Evolutionary conservation across 1,140 invertebrate species (phyloP).

Genomic region (Lordiphosa clarofinis): DNA sequence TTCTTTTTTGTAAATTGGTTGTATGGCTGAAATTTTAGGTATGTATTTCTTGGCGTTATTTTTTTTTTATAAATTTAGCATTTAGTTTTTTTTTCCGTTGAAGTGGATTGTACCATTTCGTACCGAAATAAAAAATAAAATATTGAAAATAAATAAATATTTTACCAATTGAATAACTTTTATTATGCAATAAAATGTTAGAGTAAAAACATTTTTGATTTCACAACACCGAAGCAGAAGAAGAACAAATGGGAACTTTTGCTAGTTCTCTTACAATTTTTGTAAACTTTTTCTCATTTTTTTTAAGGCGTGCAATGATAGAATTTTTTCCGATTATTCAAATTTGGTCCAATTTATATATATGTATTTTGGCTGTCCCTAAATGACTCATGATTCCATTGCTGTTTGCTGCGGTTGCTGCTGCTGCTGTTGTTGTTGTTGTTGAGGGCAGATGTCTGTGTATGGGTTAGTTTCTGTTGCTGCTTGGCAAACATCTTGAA

Average conservation of each 20-base stretch:
- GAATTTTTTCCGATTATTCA: slow-evolving; percentile 9
- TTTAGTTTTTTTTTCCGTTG: too few species aligned
- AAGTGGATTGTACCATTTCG: too few species aligned
- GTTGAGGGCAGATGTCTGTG: slow-evolving; percentile 35
- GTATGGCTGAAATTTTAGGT: too few species aligned
- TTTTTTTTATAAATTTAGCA: too few species aligned
- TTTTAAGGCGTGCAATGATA: slow-evolving; percentile 24
- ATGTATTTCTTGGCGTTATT: too few species aligned
- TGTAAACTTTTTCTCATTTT: slow-evolving; percentile 27
- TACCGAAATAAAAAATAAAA: too few species aligned
- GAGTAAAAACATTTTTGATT: too few species aligned
- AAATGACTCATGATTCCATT: slow-evolving; percentile 53
- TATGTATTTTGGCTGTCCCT: slow-evolving; percentile 6
- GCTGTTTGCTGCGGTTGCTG: slow-evolving; percentile 28
- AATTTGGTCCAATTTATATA: slow-evolving; percentile 8
- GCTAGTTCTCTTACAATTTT: slow-evolving; percentile 49
- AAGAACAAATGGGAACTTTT: slow-evolving; percentile 22
- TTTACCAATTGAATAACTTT: too few species aligned
- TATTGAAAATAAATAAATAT: too few species aligned
- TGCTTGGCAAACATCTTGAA: slow-evolving; percentile 76
- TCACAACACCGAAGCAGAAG: too few species aligned
- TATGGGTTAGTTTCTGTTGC: slow-evolving; percentile 71
- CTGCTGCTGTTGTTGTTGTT: slow-evolving; percentile 26
- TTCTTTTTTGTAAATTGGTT: too few species aligned
- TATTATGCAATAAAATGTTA: too few species aligned